Evolutionary conservation across 2,888 invertebrate genomes (phyloP).

Genomic region (Glomeris marginata): DNA sequence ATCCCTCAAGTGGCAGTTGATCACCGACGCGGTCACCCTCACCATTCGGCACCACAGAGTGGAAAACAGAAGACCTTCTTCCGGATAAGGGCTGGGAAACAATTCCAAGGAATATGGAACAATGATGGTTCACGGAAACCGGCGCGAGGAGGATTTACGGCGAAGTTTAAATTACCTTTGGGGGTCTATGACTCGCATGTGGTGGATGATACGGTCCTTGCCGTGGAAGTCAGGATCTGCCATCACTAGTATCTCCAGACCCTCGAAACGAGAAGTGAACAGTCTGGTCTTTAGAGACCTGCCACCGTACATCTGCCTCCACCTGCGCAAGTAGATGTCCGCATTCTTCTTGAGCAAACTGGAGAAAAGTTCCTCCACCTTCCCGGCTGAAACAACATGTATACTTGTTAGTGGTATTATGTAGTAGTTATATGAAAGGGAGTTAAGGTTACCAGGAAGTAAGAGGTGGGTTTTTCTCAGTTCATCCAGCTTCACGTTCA

Average conservation of each 20-base stretch:
- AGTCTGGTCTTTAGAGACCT: constrained; percentile 54
- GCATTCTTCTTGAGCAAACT: constrained; percentile 79
- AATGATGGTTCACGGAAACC: background rate
- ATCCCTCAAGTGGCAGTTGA: constrained; percentile 80
- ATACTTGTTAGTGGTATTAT: background rate
- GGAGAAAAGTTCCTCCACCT: constrained; percentile 65
- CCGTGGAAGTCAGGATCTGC: constrained; percentile 82
- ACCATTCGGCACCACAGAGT: constrained; percentile 88
- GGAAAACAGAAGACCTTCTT: constrained; percentile 70
- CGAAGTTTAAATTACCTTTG: constrained; percentile 44
- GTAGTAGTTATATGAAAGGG: no score
- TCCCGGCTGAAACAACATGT: constrained; percentile 27
- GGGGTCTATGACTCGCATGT: constrained; percentile 65
- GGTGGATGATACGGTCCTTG: constrained; percentile 50
- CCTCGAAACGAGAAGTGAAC: constrained; percentile 70
- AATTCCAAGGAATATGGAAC: background rate
- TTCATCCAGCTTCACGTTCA: constrained; percentile 71
- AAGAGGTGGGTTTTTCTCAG: constrained; percentile 67
- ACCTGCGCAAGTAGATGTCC: constrained; percentile 87
- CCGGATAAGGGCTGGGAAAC: constrained; percentile 69
- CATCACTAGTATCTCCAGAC: constrained; percentile 55
- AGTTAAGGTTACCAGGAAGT: constrained; percentile 49
- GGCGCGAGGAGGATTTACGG: no score
- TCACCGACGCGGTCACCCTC: constrained; percentile 61
- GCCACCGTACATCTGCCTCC: constrained; percentile 52